Evolutionary conservation across 2,888 invertebrate species (phyloP).

Genomic region (Lasius platythorax): DNA sequence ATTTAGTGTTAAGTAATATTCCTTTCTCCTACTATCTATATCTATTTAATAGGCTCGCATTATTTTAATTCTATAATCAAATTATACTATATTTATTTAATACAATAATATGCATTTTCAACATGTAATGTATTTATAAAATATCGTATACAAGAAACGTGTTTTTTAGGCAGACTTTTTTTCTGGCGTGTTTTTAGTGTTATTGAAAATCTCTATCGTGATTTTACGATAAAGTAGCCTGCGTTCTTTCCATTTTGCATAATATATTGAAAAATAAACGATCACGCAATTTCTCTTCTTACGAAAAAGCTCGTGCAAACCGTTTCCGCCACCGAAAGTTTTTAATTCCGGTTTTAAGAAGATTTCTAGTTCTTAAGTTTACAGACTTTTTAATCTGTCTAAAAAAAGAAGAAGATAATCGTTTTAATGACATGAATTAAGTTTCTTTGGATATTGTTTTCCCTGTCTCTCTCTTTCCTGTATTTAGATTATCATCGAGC

Average conservation of each 20-base stretch:
- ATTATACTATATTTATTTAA: background rate
- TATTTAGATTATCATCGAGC: background rate
- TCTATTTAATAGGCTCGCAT: background rate
- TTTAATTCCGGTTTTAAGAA: background rate
- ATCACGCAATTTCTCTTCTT: conserved; percentile 10
- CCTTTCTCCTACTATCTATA: background rate
- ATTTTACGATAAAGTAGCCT: background rate
- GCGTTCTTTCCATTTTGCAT: conserved; percentile 5
- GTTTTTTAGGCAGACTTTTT: background rate
- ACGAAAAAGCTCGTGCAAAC: background rate
- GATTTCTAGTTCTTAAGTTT: background rate
- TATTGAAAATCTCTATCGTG: background rate
- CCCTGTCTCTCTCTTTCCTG: background rate
- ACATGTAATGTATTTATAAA: background rate
- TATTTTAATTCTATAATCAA: conserved; percentile 6
- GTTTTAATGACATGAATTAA: conserved; percentile 22
- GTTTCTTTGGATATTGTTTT: background rate
- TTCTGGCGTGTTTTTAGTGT: background rate
- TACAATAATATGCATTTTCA: background rate
- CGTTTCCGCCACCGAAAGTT: background rate
- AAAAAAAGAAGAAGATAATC: background rate
- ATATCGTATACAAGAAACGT: background rate
- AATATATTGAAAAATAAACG: background rate
- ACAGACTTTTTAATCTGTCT: conserved; percentile 5
- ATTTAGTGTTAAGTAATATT: background rate